These are phyloP conservation scores for Schizothorax lantsangensis DNA, from an alignment of 2,797 vertebrate genomes.

Conservation along the genomic window DNA sequence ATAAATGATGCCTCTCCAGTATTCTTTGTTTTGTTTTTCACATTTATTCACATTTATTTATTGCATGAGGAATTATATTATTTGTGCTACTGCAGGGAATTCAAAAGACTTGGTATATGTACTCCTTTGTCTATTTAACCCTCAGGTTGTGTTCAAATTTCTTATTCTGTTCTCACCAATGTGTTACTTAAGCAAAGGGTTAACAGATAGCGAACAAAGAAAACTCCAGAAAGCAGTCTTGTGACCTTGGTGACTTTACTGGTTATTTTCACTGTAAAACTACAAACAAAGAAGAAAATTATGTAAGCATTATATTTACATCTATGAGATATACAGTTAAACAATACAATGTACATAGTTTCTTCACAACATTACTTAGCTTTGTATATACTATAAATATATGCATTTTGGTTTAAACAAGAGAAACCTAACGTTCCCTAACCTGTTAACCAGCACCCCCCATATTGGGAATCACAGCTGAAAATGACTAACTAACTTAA, in stretches of 20 bases:
- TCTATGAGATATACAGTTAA: too few relatives aligned
- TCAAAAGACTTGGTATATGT: neutral
- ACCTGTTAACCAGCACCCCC: too few relatives aligned
- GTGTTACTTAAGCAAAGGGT: neutral
- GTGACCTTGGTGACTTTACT: neutral
- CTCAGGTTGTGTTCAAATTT: too few relatives aligned
- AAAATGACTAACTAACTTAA: too few relatives aligned
- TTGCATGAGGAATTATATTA: neutral
- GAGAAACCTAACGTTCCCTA: too few relatives aligned
- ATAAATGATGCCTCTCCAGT: neutral
- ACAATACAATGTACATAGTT: too few relatives aligned
- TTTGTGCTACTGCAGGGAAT: neutral
- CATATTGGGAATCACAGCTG: too few relatives aligned
- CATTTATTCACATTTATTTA: neutral
- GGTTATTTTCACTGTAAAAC: neutral
- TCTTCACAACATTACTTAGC: too few relatives aligned
- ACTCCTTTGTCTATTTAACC: neutral
- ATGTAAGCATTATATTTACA: too few relatives aligned
- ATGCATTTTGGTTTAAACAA: too few relatives aligned
- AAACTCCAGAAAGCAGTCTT: constrained; percentile 8
- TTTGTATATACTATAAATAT: too few relatives aligned
- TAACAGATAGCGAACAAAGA: neutral
- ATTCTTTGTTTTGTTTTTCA: neutral
- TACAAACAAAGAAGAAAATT: too few relatives aligned
- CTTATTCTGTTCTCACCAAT: constrained; percentile 5